Conservation (phyloP, 2,888 invertebrate species). For the Blastobasis lacticolella region DNA sequence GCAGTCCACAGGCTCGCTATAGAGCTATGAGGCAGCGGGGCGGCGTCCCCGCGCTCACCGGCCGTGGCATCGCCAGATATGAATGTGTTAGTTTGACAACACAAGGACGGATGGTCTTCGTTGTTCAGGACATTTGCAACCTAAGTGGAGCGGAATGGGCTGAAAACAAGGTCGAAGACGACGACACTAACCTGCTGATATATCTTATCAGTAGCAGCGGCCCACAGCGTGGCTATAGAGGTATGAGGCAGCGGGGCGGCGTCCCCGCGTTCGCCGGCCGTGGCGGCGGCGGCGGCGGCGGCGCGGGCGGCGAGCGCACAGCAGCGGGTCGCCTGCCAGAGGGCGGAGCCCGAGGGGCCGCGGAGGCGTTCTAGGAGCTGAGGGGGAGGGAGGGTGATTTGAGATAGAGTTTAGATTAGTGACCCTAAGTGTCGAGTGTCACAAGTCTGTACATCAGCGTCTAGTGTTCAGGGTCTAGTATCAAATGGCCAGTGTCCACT, state of each 20-base stretch:
- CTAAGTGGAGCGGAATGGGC: too few species aligned
- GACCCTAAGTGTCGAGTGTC: too few species aligned
- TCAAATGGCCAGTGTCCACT: too few species aligned
- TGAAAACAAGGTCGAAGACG: too few species aligned
- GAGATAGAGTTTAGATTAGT: too few species aligned
- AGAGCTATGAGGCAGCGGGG: conserved; percentile 34
- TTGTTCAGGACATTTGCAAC: too few species aligned
- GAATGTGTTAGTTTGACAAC: too few species aligned
- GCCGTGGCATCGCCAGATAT: conserved; percentile 54
- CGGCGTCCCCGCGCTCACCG: conserved; percentile 56
- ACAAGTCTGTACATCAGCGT: too few species aligned
- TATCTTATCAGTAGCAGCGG: neutral
- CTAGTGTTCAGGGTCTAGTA: too few species aligned
- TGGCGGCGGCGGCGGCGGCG: conserved; percentile 27
- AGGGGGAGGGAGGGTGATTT: too few species aligned
- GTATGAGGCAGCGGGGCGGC: conserved; percentile 41
- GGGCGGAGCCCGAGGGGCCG: conserved; percentile 31
- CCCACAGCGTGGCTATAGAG: conserved; percentile 21
- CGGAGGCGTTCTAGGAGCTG: conserved; percentile 57
- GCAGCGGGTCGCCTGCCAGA: conserved; percentile 43
- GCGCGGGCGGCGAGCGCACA: neutral
- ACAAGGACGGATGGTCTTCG: too few species aligned
- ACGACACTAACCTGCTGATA: too few species aligned
- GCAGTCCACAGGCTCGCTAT: conserved; percentile 18
- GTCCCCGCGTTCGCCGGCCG: conserved; percentile 57